Evolutionary conservation across 2,888 invertebrate genomes (phyloP).

Genomic region (Volucella inflata): DNA sequence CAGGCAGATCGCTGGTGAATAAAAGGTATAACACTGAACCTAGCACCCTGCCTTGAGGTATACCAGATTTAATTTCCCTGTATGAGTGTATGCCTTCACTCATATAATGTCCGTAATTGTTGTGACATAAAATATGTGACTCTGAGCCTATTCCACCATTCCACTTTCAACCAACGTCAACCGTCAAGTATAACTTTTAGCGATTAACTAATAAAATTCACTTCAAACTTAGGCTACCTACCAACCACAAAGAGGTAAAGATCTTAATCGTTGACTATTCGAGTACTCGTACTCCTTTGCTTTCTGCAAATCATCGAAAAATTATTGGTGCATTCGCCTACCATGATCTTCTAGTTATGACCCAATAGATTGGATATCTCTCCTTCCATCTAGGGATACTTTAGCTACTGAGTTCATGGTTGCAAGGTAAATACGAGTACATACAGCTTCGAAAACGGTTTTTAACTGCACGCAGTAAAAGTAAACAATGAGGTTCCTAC

Average conservation of each 20-base stretch:
- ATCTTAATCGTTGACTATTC: slow-evolving; percentile 63
- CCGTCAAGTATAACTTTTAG: slow-evolving; percentile 43
- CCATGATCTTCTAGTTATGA: slow-evolving; percentile 47
- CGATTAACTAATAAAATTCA: slow-evolving; percentile 65
- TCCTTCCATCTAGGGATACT: slow-evolving; percentile 57
- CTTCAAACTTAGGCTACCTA: slow-evolving; percentile 1
- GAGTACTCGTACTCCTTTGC: slow-evolving; percentile 8
- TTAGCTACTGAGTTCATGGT: slow-evolving; percentile 72
- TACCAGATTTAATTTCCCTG: too few relatives aligned
- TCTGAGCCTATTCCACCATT: too few relatives aligned
- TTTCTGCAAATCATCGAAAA: slow-evolving; percentile 63
- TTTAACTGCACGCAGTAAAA: slow-evolving; percentile 70
- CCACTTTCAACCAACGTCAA: slow-evolving; percentile 1
- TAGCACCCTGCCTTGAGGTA: too few relatives aligned
- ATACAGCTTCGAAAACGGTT: slow-evolving; percentile 5
- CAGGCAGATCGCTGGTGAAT: too few relatives aligned
- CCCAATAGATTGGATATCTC: slow-evolving; percentile 54
- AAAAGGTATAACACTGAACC: too few relatives aligned
- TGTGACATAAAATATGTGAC: too few relatives aligned
- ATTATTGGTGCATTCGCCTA: slow-evolving; percentile 55
- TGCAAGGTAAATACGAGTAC: background rate
- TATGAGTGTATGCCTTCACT: too few relatives aligned
- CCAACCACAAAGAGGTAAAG: slow-evolving; percentile 8
- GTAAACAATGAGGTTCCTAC: slow-evolving; percentile 67
- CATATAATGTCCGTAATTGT: too few relatives aligned